Conservation (phyloP, 2,113 vertebrate genomes). For the Gymnogyps californianus region DNA sequence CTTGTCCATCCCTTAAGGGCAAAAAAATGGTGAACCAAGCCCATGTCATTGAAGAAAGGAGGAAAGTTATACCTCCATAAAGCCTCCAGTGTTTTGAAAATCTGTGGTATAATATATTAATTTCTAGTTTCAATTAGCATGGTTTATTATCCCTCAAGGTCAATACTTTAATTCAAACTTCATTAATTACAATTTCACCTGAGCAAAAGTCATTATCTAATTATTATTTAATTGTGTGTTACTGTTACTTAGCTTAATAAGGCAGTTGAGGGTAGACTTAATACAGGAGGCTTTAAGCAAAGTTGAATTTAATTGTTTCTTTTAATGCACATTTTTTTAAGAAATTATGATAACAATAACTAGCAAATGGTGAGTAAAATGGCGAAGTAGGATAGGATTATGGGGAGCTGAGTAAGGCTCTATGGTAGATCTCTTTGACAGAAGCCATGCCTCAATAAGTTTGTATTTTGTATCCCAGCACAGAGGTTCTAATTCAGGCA, state of each 20-base stretch:
- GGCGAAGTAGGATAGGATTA: not conserved
- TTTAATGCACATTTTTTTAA: not conserved
- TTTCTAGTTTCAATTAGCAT: not conserved
- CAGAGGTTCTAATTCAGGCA: not conserved
- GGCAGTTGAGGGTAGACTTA: not conserved
- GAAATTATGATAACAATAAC: not conserved
- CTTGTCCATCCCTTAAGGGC: not conserved
- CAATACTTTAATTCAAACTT: not conserved
- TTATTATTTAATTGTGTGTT: slow-evolving; percentile 16
- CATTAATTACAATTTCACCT: slow-evolving; percentile 28
- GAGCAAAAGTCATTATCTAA: not conserved
- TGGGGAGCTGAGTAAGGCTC: not conserved
- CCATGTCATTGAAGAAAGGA: not conserved
- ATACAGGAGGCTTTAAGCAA: not conserved
- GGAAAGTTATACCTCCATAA: not conserved
- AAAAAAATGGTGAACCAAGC: not conserved
- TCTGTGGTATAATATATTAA: not conserved
- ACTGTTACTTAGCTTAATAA: not conserved
- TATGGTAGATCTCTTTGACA: not conserved
- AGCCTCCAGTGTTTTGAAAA: not conserved
- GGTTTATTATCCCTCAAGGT: slow-evolving; percentile 24
- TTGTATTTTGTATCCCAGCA: not conserved
- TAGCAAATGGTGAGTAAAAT: not conserved
- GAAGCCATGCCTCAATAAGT: not conserved
- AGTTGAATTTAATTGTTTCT: not conserved